Conservation (phyloP, 2,113 vertebrate species). For the Silurus asotus region DNA sequence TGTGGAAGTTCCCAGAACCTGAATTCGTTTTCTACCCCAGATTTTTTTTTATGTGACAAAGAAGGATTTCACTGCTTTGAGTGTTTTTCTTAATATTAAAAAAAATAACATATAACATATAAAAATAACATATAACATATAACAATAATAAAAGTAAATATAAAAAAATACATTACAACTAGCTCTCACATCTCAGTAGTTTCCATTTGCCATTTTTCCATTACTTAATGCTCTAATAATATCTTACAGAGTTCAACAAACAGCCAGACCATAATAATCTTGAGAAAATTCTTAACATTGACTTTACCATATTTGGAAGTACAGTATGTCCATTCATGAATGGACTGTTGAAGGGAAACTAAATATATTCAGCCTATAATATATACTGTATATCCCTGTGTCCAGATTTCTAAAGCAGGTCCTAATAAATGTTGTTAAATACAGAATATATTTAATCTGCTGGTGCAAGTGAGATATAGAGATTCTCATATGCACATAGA, state of each 20-base stretch:
- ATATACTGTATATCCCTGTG: no score
- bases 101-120: no score
- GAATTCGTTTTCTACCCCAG: not conserved
- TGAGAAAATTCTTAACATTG: not conserved
- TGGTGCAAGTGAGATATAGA: not conserved
- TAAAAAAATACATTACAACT: no score
- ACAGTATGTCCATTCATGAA: not conserved
- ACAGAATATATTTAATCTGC: not conserved
- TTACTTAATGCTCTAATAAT: not conserved
- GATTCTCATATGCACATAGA: not conserved
- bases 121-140: no score
- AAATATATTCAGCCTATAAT: not conserved
- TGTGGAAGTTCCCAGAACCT: not conserved
- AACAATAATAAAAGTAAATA: no score
- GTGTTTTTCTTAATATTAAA: no score
- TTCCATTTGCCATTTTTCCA: no score
- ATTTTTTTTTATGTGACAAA: not conserved
- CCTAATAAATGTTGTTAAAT: not conserved
- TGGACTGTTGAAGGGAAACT: not conserved
- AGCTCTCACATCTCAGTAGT: not conserved
- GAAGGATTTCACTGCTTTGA: not conserved
- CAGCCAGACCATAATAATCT: not conserved
- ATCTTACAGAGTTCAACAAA: not conserved
- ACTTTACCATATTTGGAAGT: not conserved
- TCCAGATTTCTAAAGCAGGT: not conserved